A percentile compares a stretch with the other conserved stretches of the same genome.
These are phyloP conservation scores for Yasuhikotakia modesta DNA, from an alignment of 2,797 vertebrate species.

Conservation along the genomic window DNA sequence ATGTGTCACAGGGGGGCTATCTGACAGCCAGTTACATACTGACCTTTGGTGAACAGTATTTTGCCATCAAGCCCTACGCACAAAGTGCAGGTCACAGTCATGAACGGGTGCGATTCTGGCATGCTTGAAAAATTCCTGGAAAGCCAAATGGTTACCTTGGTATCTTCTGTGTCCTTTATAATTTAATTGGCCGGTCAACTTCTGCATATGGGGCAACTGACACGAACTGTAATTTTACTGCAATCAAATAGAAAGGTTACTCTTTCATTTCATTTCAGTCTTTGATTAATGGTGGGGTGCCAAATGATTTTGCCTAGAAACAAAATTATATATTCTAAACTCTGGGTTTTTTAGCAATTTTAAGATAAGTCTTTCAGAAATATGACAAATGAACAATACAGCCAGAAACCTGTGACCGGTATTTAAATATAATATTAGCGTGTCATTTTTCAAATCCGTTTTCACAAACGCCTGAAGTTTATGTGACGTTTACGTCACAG, in stretches of 20 bases:
- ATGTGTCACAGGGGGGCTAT: conserved; percentile 20
- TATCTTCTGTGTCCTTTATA: conserved; percentile 11
- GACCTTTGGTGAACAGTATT: conserved; percentile 39
- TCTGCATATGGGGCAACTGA: neutral
- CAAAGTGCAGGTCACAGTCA: conserved; percentile 9
- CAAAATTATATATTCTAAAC: no score
- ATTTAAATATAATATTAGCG: no score
- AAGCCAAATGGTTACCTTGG: neutral
- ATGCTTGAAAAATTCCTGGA: conserved; percentile 5
- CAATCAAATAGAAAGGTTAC: neutral
- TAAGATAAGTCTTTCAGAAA: no score
- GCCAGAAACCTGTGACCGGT: neutral
- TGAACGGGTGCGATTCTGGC: neutral
- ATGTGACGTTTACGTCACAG: neutral
- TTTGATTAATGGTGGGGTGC: no score
- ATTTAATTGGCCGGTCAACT: conserved; percentile 18
- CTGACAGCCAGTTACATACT: conserved; percentile 30
- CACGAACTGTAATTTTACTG: neutral
- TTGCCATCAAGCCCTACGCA: conserved; percentile 4
- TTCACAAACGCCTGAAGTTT: neutral
- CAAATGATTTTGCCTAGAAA: no score
- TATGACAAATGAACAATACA: neutral
- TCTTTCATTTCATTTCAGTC: neutral
- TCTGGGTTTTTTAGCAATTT: no score
- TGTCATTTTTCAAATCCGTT: neutral